Base-by-base conservation (phyloP, 2,113 vertebrate genomes). In the Indicator indicator region DNA sequence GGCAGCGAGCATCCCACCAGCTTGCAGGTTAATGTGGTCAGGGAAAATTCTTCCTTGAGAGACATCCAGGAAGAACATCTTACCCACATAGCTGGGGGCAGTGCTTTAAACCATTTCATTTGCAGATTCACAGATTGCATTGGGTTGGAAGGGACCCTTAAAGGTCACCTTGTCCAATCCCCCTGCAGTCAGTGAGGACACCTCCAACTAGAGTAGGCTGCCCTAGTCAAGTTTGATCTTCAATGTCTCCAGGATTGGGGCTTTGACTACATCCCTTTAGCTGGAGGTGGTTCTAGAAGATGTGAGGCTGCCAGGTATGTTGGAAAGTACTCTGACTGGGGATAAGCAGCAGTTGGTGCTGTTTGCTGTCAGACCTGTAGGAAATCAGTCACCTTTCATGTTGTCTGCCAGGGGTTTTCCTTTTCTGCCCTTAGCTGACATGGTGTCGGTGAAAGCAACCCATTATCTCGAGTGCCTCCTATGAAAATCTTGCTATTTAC, bases 401-500 rank as follows among this genome's bases (percentile, higher is more conserved):
- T 26, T 21, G 12, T 24, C 58, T 62, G 46, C 36, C 32, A 24
- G 11, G 40, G 24, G 9, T 36, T 91, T 86, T 91, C 11, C 19
- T 86, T 86, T 69, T 40, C 32, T 85, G 52, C 24, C 32, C 27
- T 73, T 83, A 70, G 63, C 50, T 85, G 68, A 55, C 19, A n/a
- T 9, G 16, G 16, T 63, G 74, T 52, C 15, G 12, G 11, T 64
- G 46, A 67, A 89, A 86, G 38, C 60, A 94, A 79, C 59, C 69
- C 50, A 79, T 88, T 83, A 32, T 87, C 52, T 92, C 67, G 40
- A 56, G 67, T 46, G 18, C 12, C 82, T 83, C 67, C 38, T 26
- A 12, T 83, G 46, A 88, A 95, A 91, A 56, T 88, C 75, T 77
- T 70, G 71, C 8, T 92, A 83, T 94, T 95, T 95, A 88, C 78